These are phyloP conservation scores for Myotis planiceps DNA, from an alignment of 2,797 vertebrate species.

Conservation along the genomic window DNA sequence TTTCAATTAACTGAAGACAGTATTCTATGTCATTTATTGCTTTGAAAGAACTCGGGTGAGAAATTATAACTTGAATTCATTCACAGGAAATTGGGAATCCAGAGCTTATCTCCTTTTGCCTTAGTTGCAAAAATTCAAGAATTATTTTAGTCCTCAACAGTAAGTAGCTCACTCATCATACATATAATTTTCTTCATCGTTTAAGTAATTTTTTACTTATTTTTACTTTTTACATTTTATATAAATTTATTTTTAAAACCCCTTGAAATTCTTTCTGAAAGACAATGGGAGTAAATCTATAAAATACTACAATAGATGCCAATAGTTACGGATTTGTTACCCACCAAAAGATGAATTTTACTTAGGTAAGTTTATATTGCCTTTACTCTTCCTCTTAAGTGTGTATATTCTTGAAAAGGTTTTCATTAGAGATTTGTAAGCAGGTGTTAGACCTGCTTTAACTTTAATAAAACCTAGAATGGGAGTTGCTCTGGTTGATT, in stretches of 20 bases:
- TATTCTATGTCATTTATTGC: not conserved
- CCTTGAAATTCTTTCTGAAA: slow-evolving; percentile 47
- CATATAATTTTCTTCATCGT: not conserved
- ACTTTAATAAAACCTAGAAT: not conserved
- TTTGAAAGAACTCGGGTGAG: not conserved
- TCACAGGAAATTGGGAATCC: not conserved
- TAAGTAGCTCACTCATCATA: not conserved
- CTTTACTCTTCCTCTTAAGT: slow-evolving; percentile 27
- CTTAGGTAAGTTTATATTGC: not conserved
- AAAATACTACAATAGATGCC: not conserved
- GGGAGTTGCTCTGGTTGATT: not conserved
- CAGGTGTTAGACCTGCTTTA: not conserved
- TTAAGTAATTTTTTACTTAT: slow-evolving; percentile 12
- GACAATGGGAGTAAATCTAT: not conserved
- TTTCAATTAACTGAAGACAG: not conserved
- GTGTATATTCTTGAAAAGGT: not conserved
- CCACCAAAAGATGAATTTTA: not conserved
- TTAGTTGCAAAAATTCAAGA: slow-evolving; percentile 9
- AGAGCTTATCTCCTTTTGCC: not conserved
- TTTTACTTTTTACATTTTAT: not conserved
- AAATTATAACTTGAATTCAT: not conserved
- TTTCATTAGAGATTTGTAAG: not conserved
- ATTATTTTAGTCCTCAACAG: not conserved
- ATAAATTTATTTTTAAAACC: not conserved
- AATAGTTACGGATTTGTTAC: slow-evolving; percentile 8